Percentiles rank a stretch among this genome's conserved stretches.
Evolutionary conservation across 2,113 vertebrate species (phyloP).

Genomic region (Puntigrus tetrazona): DNA sequence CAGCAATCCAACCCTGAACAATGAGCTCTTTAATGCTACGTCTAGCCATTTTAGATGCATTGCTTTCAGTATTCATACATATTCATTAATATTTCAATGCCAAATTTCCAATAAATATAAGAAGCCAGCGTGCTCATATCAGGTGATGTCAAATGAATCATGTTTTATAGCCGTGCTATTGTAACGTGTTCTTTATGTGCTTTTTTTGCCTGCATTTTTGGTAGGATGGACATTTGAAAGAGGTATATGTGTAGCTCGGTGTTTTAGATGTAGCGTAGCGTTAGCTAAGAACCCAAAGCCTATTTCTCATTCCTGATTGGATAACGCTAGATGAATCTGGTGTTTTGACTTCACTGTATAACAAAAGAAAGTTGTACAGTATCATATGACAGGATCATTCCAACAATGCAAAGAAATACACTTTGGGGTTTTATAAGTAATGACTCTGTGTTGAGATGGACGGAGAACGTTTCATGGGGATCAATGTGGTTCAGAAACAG

Average conservation of each 20-base stretch:
- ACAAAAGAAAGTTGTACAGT: background rate
- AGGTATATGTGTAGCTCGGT: conserved; percentile 57
- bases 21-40: background rate
- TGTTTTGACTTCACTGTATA: background rate
- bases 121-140: background rate
- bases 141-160: background rate
- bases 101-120: conserved; percentile 5
- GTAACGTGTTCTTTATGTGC: background rate
- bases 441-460: conserved; percentile 1
- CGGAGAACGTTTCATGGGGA: background rate
- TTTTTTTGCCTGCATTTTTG: conserved; percentile 20
- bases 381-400: background rate
- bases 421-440: conserved; percentile 30
- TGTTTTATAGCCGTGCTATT: background rate
- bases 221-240: conserved; percentile 55
- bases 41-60: background rate
- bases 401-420: background rate
- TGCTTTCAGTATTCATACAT: background rate
- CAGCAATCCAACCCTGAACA: background rate
- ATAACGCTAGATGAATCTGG: background rate
- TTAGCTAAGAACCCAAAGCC: conserved; percentile 40
- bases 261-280: background rate
- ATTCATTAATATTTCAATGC: conserved; percentile 3
- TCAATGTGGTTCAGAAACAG: conserved; percentile 5
- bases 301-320: conserved; percentile 41